These are phyloP conservation scores for Myocastor coypus DNA, from an alignment of 2,113 vertebrate genomes.

Conservation along the genomic window DNA sequence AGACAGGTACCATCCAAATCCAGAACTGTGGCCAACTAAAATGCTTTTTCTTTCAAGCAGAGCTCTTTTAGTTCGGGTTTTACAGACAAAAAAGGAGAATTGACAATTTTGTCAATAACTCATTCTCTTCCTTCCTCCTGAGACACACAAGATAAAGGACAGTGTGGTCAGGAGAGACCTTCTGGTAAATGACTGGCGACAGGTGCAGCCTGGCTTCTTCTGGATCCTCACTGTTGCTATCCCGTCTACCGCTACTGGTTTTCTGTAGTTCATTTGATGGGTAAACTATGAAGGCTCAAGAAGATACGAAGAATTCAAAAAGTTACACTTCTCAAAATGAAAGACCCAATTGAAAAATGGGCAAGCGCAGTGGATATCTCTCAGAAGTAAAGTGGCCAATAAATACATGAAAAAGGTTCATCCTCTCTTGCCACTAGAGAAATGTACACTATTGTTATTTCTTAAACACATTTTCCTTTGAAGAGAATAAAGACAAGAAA, in stretches of 20 bases:
- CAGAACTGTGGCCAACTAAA: background rate
- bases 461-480: too few species aligned
- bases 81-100: background rate
- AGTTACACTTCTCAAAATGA: background rate
- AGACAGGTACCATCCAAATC: background rate
- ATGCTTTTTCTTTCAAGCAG: constrained; percentile 1
- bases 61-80: background rate
- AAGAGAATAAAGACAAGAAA: too few species aligned
- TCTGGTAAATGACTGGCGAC: background rate
- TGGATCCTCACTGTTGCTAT: background rate
- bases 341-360: background rate
- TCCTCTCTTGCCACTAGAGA: too few species aligned
- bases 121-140: background rate
- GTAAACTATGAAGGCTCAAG: background rate
- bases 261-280: constrained; percentile 12
- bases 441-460: background rate
- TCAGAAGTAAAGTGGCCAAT: background rate
- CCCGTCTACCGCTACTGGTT: background rate
- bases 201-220: background rate
- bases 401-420: background rate
- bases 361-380: background rate
- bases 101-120: background rate
- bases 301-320: background rate
- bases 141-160: background rate
- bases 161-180: background rate